Percentiles rank a stretch among this genome's conserved stretches.
phyloP scores from a whole-genome alignment of 2,113 vertebrate genomes.

The Muscicapa adusta region DNA sequence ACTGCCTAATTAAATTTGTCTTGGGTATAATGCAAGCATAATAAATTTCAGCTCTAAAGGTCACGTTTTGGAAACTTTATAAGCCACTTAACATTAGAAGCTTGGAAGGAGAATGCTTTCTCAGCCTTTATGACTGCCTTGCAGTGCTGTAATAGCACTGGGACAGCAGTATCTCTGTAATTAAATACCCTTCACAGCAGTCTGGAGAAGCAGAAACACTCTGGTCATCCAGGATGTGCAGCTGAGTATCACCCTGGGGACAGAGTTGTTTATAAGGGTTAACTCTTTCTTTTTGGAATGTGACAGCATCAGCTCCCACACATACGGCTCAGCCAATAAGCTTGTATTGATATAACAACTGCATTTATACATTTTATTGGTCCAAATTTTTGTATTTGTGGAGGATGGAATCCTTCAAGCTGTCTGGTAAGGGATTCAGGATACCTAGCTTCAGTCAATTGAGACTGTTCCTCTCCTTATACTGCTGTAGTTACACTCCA shows the following conservation, averaged over 20 bases:
- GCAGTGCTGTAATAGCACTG: background rate
- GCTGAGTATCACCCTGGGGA: background rate
- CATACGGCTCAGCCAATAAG: background rate
- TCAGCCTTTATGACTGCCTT: conserved; percentile 38
- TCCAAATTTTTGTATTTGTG: background rate
- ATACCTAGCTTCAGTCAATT: background rate
- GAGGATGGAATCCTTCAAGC: background rate
- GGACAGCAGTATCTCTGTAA: conserved; percentile 25
- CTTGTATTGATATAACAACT: background rate
- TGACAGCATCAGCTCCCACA: background rate
- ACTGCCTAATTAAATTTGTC: conserved; percentile 47
- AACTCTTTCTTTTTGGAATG: background rate
- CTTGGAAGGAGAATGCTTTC: conserved; percentile 46
- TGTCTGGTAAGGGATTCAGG: background rate
- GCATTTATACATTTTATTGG: background rate
- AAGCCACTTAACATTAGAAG: conserved; percentile 48
- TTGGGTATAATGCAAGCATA: conserved; percentile 26
- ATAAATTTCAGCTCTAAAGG: conserved; percentile 54
- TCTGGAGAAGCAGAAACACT: background rate
- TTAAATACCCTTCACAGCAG: background rate
- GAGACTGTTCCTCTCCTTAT: background rate
- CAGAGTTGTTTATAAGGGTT: background rate
- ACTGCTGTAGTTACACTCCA: background rate
- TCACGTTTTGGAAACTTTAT: conserved; percentile 47
- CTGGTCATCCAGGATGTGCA: background rate